Base-by-base conservation (phyloP, 2,113 vertebrate species). In the Prochilodus magdalenae region DNA sequence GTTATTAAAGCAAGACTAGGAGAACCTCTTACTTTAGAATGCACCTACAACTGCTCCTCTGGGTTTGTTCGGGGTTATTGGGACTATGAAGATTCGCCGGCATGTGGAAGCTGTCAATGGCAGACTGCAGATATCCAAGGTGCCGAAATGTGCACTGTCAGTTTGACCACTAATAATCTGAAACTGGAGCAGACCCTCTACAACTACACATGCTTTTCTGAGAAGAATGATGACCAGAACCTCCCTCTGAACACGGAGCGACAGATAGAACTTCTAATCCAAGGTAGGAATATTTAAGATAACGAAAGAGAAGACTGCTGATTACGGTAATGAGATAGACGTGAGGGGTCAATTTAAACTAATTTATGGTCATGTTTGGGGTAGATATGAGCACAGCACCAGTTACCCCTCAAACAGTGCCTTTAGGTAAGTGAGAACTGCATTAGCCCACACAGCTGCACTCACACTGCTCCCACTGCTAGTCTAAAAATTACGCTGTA, bases 21-120 rank as follows among this genome's bases (percentile, higher is more conserved):
- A 0, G 71, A 87, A 11, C 57, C 85, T 11, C 8, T 91, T 15
- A 88, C 65, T 5, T 74, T 95, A 70, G 90, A 85, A 77, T 95
- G 94, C 86, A 89, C 83, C 40, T 94, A 90, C 82, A 89, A 93
- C 75, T 94, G 93, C 82, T 92, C 92, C n/a, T 10, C 14, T 73
- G 93, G 86, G 65, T 95, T 94, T 82, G 71, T 92, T 18, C 91
- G 86, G 10, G 92, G 88, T 10, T 70, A 74, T 15, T 95, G 94
- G 94, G 83, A 5, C 59, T 77, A 29, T 63, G 59, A 83, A 60
- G 5, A 33, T 5, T 60, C 3, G 14, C 66, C 36, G 1, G 5
- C 5, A 22, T 67, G 77, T 73, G 13, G 5, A 22, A 51, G 60
- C 15, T 85, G 80, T 44, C 20, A 1, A 6, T 85, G 86, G 86